These are phyloP conservation scores for Gobionotothen gibberifrons DNA, from an alignment of 2,797 vertebrate genomes.

Conservation along the genomic window DNA sequence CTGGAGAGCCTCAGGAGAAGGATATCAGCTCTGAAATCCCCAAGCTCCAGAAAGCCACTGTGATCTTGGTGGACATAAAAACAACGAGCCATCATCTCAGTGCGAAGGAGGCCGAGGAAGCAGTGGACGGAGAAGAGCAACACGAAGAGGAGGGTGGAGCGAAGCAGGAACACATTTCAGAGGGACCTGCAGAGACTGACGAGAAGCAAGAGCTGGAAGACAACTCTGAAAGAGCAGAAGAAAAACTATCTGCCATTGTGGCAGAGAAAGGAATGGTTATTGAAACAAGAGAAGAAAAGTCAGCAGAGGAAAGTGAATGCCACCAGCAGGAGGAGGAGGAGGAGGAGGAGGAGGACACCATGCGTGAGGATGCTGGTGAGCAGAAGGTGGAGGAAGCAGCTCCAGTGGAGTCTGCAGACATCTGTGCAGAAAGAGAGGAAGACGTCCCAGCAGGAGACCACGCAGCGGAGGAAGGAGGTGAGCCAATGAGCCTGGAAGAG, in stretches of 20 bases:
- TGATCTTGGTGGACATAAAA: slow-evolving; percentile 43
- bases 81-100: slow-evolving; percentile 5
- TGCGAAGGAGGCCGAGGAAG: slow-evolving; percentile 8
- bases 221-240: slow-evolving; percentile 2
- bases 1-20: slow-evolving; percentile 10
- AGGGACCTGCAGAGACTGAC: background rate
- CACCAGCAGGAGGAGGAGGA: slow-evolving; percentile 24
- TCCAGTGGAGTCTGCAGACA: background rate
- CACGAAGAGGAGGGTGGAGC: background rate
- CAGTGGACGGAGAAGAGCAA: background rate
- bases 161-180: background rate
- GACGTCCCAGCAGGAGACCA: background rate
- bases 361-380: background rate
- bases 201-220: slow-evolving; percentile 26
- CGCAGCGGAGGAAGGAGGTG: background rate
- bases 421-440: background rate
- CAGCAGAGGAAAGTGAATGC: slow-evolving; percentile 5
- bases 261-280: background rate
- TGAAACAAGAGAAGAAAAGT: slow-evolving; percentile 11
- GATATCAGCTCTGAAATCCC: background rate
- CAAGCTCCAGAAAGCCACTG: slow-evolving; percentile 29
- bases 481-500: slow-evolving; percentile 8
- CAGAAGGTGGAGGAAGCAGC: background rate
- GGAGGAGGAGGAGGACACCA: background rate
- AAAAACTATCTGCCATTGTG: background rate